A percentile compares a stretch with the other conserved stretches of the same genome.
phyloP scores from a whole-genome alignment of 64 coral and sea anemone species.

The Montipora foliosa region DNA sequence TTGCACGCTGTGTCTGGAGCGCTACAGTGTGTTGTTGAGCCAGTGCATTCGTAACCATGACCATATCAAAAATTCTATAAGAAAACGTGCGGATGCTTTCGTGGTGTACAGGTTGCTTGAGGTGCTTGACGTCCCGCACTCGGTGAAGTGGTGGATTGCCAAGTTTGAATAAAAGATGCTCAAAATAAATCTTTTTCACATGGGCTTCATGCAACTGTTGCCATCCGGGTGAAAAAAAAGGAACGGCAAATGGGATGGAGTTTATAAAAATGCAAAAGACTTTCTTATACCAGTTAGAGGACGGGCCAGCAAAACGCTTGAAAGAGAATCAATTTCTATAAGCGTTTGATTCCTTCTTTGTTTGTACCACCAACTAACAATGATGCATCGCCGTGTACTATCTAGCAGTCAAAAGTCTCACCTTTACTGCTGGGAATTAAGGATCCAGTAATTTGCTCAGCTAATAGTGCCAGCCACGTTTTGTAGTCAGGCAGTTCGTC shows the following conservation, averaged over 20 bases:
- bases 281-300: no score
- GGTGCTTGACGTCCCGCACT: conserved; percentile 26
- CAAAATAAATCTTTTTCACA: conserved; percentile 3
- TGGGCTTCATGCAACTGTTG: conserved; percentile 31
- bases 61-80: conserved; percentile 42
- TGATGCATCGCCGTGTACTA: neutral
- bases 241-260: neutral
- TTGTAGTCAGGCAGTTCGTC: neutral
- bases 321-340: neutral
- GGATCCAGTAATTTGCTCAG: conserved; percentile 14
- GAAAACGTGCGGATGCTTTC: conserved; percentile 11
- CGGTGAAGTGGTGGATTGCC: conserved; percentile 1
- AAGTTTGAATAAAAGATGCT: conserved; percentile 2
- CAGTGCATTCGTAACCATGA: neutral
- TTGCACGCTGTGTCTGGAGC: conserved; percentile 7
- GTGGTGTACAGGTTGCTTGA: conserved; percentile 2
- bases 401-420: neutral
- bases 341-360: neutral
- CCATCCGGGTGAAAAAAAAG: conserved; percentile 21
- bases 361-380: neutral
- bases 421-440: conserved; percentile 7
- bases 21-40: conserved; percentile 24
- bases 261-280: no score
- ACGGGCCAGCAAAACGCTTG: neutral
- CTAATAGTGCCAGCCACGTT: conserved; percentile 14